Conservation (phyloP, 2,888 invertebrate genomes). For the Nudaria mundana region DNA sequence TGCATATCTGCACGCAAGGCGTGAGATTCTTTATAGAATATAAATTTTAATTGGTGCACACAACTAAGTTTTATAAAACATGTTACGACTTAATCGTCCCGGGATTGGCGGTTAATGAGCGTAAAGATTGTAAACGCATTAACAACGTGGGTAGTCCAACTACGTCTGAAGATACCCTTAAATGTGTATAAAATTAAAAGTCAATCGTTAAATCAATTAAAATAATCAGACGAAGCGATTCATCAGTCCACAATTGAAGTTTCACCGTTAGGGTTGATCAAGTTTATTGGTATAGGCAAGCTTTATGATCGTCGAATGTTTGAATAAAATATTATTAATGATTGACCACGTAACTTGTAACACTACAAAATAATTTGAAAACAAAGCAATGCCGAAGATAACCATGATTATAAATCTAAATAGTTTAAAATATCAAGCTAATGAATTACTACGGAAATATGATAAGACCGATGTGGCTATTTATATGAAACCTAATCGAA, state of each 20-base stretch:
- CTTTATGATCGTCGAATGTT: conserved; percentile 12
- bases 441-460: conserved; percentile 64
- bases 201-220: conserved; percentile 34
- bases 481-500: conserved; percentile 76
- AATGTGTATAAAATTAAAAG: conserved; percentile 21
- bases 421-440: conserved; percentile 42
- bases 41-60: conserved; percentile 71
- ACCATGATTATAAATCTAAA: conserved; percentile 47
- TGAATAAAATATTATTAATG: conserved; percentile 36
- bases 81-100: conserved; percentile 71
- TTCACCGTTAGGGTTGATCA: conserved; percentile 19
- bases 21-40: conserved; percentile 62
- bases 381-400: conserved; percentile 41
- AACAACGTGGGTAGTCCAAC: conserved; percentile 64
- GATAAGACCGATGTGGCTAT: conserved; percentile 64
- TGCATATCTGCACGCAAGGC: conserved; percentile 56
- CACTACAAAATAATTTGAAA: conserved; percentile 42
- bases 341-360: conserved; percentile 35
- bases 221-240: conserved; percentile 30
- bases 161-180: conserved; percentile 28
- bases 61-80: conserved; percentile 63
- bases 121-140: conserved; percentile 70
- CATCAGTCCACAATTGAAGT: conserved; percentile 25
- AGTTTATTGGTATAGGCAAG: conserved; percentile 17
- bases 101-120: conserved; percentile 74